phyloP scores from a whole-genome alignment of 1,140 invertebrate species.

The Planococcus citri region DNA sequence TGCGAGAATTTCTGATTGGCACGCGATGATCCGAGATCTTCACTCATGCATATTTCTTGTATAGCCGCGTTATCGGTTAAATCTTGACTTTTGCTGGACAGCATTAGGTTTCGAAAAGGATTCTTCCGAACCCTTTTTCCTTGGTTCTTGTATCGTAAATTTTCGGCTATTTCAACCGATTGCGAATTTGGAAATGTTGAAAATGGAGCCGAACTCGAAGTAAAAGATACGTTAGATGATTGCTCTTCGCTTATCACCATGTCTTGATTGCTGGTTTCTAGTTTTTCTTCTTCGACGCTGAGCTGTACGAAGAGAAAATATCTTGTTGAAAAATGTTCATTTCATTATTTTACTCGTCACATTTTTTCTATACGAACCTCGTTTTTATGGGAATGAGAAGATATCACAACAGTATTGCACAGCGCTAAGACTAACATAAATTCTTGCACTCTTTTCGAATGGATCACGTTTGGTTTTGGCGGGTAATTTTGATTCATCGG shows the following conservation, averaged over 20 bases:
- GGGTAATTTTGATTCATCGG: background rate
- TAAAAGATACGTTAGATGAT: background rate
- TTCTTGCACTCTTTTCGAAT: slow-evolving; percentile 46
- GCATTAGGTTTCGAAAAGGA: background rate
- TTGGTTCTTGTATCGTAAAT: background rate
- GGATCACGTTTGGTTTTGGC: background rate
- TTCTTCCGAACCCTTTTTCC: background rate
- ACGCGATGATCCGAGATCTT: background rate
- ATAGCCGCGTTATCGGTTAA: background rate
- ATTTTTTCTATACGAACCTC: slow-evolving; percentile 34
- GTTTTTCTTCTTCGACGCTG: background rate
- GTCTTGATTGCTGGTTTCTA: background rate
- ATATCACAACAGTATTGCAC: slow-evolving; percentile 94
- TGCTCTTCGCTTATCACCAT: background rate
- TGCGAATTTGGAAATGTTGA: background rate
- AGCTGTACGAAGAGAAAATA: background rate
- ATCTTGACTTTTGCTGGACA: background rate
- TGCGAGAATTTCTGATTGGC: background rate
- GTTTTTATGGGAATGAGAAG: slow-evolving; percentile 76
- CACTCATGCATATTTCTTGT: background rate
- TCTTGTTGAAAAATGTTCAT: too few relatives aligned
- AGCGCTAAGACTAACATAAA: slow-evolving; percentile 84
- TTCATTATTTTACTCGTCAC: background rate
- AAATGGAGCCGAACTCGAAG: background rate
- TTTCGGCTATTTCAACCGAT: background rate